Percentiles rank a stretch among this genome's conserved stretches.
phyloP scores from a whole-genome alignment of 1,140 invertebrate genomes.

The Drosophila jambulina region DNA sequence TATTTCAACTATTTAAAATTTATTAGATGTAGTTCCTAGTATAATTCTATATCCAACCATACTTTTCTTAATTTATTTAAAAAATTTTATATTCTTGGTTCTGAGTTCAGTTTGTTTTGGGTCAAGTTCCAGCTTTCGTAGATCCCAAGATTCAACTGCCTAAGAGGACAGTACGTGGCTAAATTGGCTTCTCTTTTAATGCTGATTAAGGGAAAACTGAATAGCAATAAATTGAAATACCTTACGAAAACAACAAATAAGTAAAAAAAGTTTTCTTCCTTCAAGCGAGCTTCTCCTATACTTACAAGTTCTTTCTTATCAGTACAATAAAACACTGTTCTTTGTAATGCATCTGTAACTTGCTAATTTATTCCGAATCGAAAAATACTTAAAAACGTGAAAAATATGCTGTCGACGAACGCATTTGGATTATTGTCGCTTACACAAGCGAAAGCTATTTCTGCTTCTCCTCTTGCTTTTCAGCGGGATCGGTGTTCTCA shows the following conservation, averaged over 20 bases:
- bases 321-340: not conserved
- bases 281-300: not conserved
- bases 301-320: not conserved
- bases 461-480: constrained; percentile 68
- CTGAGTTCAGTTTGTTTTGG: too few relatives aligned
- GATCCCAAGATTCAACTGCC: not conserved
- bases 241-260: too few relatives aligned
- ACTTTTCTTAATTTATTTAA: not conserved
- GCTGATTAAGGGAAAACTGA: not conserved
- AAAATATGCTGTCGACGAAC: constrained; percentile 31
- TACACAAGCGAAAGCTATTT: constrained; percentile 46
- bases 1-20: too few relatives aligned
- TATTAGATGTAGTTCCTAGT: too few relatives aligned
- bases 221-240: too few relatives aligned
- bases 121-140: accelerated
- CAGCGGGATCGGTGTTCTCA: constrained; percentile 45
- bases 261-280: not conserved
- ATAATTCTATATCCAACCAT: too few relatives aligned
- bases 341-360: constrained; percentile 7
- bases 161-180: not conserved
- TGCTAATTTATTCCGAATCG: constrained; percentile 48
- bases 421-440: constrained; percentile 7
- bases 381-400: constrained; percentile 26
- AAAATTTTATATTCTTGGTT: accelerated
- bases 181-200: not conserved